Evolutionary conservation across 92 coral and sea anemone genomes (phyloP).

Genomic region (Paragorgia papillata): DNA sequence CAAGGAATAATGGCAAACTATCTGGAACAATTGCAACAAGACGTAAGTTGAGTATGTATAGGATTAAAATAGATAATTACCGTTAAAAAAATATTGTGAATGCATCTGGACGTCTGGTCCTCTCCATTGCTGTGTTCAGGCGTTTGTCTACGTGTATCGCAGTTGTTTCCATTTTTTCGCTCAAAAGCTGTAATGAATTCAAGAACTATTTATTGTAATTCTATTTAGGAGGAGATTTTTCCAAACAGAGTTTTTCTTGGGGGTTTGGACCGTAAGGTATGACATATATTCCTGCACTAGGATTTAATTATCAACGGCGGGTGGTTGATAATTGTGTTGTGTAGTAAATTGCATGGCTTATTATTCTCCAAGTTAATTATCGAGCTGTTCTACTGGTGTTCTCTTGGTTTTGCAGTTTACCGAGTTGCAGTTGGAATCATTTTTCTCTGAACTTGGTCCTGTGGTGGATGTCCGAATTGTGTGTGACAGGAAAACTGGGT

Average conservation of each 20-base stretch:
- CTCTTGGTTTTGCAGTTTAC: constrained; percentile 64
- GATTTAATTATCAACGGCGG: not conserved
- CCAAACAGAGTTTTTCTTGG: constrained; percentile 85
- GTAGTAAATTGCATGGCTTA: too few species aligned
- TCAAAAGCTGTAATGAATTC: not conserved
- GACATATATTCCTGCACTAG: constrained; percentile 2
- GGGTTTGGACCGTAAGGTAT: constrained; percentile 79
- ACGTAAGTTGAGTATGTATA: constrained; percentile 28
- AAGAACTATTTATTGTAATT: constrained; percentile 6
- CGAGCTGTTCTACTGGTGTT: too few species aligned
- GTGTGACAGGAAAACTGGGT: constrained; percentile 77
- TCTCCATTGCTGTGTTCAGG: too few species aligned
- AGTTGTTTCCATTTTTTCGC: not conserved
- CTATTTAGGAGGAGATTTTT: constrained; percentile 48
- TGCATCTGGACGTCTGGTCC: too few species aligned
- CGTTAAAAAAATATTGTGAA: too few species aligned
- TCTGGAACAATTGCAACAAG: constrained; percentile 38
- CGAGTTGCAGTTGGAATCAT: constrained; percentile 81
- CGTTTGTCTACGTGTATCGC: too few species aligned
- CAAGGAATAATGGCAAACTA: constrained; percentile 36
- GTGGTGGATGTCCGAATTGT: constrained; percentile 88
- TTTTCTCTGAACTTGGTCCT: constrained; percentile 70
- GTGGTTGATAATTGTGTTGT: not conserved
- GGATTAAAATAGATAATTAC: too few species aligned
- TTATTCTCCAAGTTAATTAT: too few species aligned